Evolutionary conservation across 2,888 invertebrate genomes (phyloP), one percentile per base, ranked within the genome.

Genomic region (Caenorhabditis sp.): DNA sequence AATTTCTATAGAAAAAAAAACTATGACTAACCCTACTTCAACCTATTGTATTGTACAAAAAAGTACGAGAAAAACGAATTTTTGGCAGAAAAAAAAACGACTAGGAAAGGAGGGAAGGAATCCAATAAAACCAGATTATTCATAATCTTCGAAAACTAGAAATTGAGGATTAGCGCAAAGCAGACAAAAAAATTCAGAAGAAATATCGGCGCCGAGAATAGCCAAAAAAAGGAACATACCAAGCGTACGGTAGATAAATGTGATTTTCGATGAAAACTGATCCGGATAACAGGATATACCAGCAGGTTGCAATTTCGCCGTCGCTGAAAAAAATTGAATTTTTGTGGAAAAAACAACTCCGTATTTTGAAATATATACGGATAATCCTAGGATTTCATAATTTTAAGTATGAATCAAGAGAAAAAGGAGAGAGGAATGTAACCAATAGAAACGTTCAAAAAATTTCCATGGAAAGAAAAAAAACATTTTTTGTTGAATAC

Each of bases 261-360:
- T 93, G 93, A 58, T 93, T 93, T 89, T 93, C 93, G 89, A 93
- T 93, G 90, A 93, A 93, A 63, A 93, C 93, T 21, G 93, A 93
- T 63, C 93, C 93, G 53, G 92, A 92, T 69, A 93, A 90, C 63
- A 94, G 90, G 85, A 94, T 92, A 89, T 93, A 93, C 93, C 93
- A 93, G 88, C 93, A 93, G 81, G 92, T 92, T 78, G 92, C 92
- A 83, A 93, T 88, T 89, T 93, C 93, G 27, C 93, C 93, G 76
- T 93, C 92, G 87, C 93, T 93, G 90, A 73, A 83, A 83, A 43
- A 57, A 59, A 31, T 31, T 31, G 31, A 4, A 25, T 36, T 27
- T 56, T 57, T 31, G 43, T 43, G 5, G 8, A 31, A 31, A 31
- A 7, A 31, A 7, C 10, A n/a, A n/a, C n/a, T n/a, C n/a, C n/a